These are phyloP conservation scores for Apodemia zela DNA, from an alignment of 2,888 invertebrate genomes.

Conservation along the genomic window DNA sequence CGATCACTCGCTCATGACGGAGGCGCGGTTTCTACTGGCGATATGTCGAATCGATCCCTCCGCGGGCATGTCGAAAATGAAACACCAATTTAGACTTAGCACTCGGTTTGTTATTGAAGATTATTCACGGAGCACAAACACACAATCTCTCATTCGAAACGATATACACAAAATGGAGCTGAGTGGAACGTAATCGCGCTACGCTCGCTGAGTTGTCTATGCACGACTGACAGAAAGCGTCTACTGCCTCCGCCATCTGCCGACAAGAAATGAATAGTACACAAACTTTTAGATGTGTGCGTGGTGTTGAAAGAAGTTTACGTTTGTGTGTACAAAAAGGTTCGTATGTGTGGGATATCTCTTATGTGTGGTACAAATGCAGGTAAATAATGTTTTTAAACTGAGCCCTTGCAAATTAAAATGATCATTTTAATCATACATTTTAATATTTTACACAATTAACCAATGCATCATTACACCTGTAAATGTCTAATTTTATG, in stretches of 20 bases:
- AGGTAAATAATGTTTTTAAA: too few relatives aligned
- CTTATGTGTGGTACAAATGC: constrained; percentile 1
- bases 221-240: constrained; percentile 77
- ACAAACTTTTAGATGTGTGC: constrained; percentile 52
- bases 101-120: constrained; percentile 58
- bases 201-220: constrained; percentile 74
- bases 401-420: too few relatives aligned
- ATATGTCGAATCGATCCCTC: constrained; percentile 74
- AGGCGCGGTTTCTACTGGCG: constrained; percentile 77
- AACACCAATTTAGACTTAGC: constrained; percentile 56
- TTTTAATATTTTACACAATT: too few relatives aligned
- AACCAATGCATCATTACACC: too few relatives aligned
- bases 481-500: too few relatives aligned
- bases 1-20: constrained; percentile 79
- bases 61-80: constrained; percentile 69
- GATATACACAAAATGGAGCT: constrained; percentile 78
- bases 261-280: constrained; percentile 76
- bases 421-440: too few relatives aligned
- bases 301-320: constrained; percentile 46
- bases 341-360: background rate
- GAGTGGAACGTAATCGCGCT: constrained; percentile 62
- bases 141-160: constrained; percentile 77
- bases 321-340: constrained; percentile 31
- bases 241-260: constrained; percentile 80
- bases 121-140: constrained; percentile 76